A percentile compares a stretch with the other conserved stretches of the same genome.
These are phyloP conservation scores for Menidia beryllina DNA, from an alignment of 2,113 vertebrate genomes.

Conservation along the genomic window DNA sequence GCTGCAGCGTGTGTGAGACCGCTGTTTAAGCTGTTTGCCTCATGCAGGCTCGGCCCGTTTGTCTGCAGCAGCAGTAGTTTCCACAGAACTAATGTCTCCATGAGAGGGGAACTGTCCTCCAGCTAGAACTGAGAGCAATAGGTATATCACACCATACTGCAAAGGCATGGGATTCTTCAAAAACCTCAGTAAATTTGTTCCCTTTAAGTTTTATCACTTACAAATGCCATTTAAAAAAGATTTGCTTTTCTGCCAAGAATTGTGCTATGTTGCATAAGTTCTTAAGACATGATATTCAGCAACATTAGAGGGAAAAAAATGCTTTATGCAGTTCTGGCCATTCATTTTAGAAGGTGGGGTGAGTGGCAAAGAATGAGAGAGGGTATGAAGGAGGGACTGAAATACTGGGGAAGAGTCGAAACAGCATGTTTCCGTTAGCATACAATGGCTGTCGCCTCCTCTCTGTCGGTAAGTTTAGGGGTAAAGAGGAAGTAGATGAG, in stretches of 20 bases:
- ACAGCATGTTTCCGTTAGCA: no score
- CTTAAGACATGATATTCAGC: not conserved
- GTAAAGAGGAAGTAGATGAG: not conserved
- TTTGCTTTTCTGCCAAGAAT: slow-evolving; percentile 5
- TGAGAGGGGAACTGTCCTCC: slow-evolving; percentile 30
- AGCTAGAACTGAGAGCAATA: slow-evolving; percentile 29
- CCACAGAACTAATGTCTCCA: slow-evolving; percentile 1
- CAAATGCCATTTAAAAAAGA: slow-evolving; percentile 4
- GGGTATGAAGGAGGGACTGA: not conserved
- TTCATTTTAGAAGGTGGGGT: not conserved
- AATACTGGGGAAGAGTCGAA: no score
- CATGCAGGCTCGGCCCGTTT: slow-evolving; percentile 2
- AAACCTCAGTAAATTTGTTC: slow-evolving; percentile 12
- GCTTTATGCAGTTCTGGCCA: not conserved
- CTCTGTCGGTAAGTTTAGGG: not conserved
- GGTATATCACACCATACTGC: slow-evolving; percentile 17
- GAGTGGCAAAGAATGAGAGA: not conserved
- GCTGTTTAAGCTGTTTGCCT: slow-evolving; percentile 4
- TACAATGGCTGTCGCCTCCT: slow-evolving; percentile 6
- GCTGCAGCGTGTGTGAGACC: not conserved
- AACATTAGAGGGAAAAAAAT: not conserved
- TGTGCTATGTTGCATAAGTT: not conserved
- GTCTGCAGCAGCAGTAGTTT: no score
- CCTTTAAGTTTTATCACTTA: slow-evolving; percentile 14
- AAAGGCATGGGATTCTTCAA: slow-evolving; percentile 50